These are phyloP conservation scores for Cinclus cinclus DNA, from an alignment of 2,113 vertebrate species.

Conservation along the genomic window DNA sequence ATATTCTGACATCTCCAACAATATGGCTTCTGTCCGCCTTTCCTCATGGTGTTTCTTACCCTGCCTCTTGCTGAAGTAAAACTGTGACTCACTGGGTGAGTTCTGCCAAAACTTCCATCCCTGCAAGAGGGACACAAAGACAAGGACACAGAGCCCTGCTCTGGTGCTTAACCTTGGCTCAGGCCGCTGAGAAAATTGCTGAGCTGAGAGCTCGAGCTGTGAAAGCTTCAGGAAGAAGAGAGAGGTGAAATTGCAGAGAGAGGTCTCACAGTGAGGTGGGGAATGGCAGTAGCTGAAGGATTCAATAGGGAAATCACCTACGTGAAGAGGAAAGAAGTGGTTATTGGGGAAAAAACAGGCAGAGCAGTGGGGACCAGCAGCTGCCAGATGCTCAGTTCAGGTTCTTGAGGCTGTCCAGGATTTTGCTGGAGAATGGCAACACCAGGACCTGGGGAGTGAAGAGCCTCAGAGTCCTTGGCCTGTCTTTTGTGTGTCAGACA, in stretches of 20 bases:
- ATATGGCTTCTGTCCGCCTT: neutral
- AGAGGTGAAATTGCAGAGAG: neutral
- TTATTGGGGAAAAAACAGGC: accelerated
- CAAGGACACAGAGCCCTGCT: neutral
- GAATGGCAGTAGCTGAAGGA: neutral
- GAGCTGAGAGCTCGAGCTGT: neutral
- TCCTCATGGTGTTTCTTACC: neutral
- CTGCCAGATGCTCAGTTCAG: neutral
- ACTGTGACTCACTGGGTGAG: neutral
- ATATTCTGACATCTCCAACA: neutral
- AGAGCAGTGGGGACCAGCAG: neutral
- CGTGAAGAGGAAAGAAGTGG: neutral
- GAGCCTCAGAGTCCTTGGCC: neutral
- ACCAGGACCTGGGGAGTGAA: neutral
- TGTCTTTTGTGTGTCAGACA: neutral
- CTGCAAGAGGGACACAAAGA: neutral
- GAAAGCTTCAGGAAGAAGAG: neutral
- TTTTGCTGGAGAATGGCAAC: neutral
- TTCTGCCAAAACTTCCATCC: neutral
- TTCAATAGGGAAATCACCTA: neutral
- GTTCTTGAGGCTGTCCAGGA: neutral
- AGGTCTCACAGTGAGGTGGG: neutral
- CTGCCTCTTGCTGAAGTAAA: neutral
- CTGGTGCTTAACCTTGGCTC: neutral
- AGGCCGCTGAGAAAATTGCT: neutral